These are phyloP conservation scores for Antheraea pernyi DNA, from an alignment of 1,140 invertebrate species.

Conservation along the genomic window DNA sequence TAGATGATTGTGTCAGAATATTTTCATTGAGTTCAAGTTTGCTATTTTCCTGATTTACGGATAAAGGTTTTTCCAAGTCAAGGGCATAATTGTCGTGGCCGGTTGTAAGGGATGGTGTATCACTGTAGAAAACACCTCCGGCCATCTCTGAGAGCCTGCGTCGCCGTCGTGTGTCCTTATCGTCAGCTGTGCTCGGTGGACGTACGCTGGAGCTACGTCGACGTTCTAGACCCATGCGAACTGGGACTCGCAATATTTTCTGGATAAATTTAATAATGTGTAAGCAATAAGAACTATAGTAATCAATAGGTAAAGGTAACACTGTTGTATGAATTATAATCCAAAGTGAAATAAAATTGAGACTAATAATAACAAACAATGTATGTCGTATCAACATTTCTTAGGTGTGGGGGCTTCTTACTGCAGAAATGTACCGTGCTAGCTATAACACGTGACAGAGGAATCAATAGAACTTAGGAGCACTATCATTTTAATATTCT, in stretches of 20 bases:
- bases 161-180: slow-evolving; percentile 64
- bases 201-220: slow-evolving; percentile 67
- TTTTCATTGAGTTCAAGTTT: slow-evolving; percentile 36
- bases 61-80: slow-evolving; percentile 53
- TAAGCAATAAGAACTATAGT: neutral
- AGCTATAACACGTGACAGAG: too few species aligned
- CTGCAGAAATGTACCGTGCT: too few species aligned
- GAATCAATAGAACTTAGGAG: too few species aligned
- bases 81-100: slow-evolving; percentile 63
- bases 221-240: slow-evolving; percentile 54
- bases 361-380: too few species aligned
- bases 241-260: slow-evolving; percentile 55
- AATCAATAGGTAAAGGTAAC: neutral
- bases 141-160: slow-evolving; percentile 67
- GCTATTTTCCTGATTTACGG: slow-evolving; percentile 41
- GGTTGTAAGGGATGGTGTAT: slow-evolving; percentile 43
- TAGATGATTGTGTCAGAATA: slow-evolving; percentile 42
- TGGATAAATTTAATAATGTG: slow-evolving; percentile 15
- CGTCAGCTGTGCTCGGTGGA: slow-evolving; percentile 58
- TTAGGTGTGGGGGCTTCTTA: too few species aligned
- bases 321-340: too few species aligned
- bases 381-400: too few species aligned
- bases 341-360: too few species aligned
- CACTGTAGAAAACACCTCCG: slow-evolving; percentile 71
- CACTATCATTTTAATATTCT: too few species aligned